Percentiles rank a stretch among this genome's conserved stretches.
phyloP scores from a whole-genome alignment of 2,888 invertebrate genomes.

The Portevinia maculata region DNA sequence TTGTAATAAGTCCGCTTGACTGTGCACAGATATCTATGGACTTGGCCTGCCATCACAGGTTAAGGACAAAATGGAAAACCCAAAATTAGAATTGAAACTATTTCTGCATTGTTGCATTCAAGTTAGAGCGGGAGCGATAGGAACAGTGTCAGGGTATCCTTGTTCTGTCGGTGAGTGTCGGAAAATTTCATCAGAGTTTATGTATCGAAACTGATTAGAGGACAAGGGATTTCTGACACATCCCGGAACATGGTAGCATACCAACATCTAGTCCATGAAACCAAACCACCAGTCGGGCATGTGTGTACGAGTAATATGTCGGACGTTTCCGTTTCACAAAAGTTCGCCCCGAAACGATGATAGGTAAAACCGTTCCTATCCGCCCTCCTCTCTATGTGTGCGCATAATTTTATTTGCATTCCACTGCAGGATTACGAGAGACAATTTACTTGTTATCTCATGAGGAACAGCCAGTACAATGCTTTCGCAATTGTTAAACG shows the following conservation, averaged over 20 bases:
- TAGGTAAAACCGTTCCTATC: slow-evolving; percentile 18
- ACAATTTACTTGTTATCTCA: slow-evolving; percentile 73
- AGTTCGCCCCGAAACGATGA: slow-evolving; percentile 45
- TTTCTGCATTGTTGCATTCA: slow-evolving; percentile 64
- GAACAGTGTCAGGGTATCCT: background rate
- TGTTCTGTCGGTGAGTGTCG: slow-evolving; percentile 18
- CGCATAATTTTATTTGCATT: slow-evolving; percentile 68
- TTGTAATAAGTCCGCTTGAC: slow-evolving; percentile 64
- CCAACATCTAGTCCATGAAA: slow-evolving; percentile 6
- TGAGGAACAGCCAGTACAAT: slow-evolving; percentile 69
- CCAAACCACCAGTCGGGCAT: slow-evolving; percentile 53
- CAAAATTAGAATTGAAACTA: slow-evolving; percentile 66
- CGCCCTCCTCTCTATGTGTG: background rate
- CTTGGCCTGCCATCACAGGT: slow-evolving; percentile 12
- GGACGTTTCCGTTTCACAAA: slow-evolving; percentile 63
- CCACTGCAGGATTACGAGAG: slow-evolving; percentile 52
- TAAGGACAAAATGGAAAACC: slow-evolving; percentile 53
- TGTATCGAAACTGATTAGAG: slow-evolving; percentile 73
- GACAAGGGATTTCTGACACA: slow-evolving; percentile 48
- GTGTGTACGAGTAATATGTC: slow-evolving; percentile 64
- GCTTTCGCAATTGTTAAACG: slow-evolving; percentile 66
- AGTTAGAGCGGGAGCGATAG: too few relatives aligned
- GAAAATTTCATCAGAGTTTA: slow-evolving; percentile 74
- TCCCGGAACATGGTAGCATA: slow-evolving; percentile 14
- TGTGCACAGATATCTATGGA: slow-evolving; percentile 44